Conservation (phyloP, 2,888 invertebrate genomes). For the Leucophenga maculata region DNA sequence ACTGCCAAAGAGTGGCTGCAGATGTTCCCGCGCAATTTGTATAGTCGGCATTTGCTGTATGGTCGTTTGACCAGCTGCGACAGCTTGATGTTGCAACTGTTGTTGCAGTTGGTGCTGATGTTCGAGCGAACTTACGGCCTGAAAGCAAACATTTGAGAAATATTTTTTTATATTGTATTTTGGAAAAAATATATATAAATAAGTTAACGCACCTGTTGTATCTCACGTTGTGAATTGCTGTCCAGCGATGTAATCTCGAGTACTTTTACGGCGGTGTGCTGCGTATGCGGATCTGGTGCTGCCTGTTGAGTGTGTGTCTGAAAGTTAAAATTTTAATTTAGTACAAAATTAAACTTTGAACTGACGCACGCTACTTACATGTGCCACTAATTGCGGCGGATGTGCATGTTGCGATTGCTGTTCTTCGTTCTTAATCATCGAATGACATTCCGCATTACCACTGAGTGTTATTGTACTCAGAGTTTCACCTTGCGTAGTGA, state of each 20-base stretch:
- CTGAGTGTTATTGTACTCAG: conserved; percentile 55
- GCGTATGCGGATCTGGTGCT: conserved; percentile 47
- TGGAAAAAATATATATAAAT: not conserved
- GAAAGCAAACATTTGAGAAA: conserved; percentile 11
- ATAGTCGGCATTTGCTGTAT: conserved; percentile 68
- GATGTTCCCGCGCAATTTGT: conserved; percentile 69
- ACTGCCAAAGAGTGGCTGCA: conserved; percentile 67
- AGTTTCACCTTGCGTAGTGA: conserved; percentile 54
- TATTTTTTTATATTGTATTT: not conserved
- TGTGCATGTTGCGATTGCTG: conserved; percentile 48
- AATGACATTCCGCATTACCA: conserved; percentile 60
- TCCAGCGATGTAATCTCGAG: conserved; percentile 69
- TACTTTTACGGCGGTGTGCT: conserved; percentile 65
- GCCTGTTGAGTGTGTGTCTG: conserved; percentile 22
- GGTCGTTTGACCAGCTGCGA: conserved; percentile 38
- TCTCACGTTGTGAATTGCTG: conserved; percentile 69
- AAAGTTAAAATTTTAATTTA: not conserved
- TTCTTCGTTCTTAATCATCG: conserved; percentile 62
- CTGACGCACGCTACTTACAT: conserved; percentile 41
- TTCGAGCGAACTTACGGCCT: conserved; percentile 69
- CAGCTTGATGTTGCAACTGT: conserved; percentile 64
- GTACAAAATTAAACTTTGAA: not conserved
- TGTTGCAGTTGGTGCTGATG: conserved; percentile 69
- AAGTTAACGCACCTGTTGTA: conserved; percentile 62
- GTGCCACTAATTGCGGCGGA: conserved; percentile 55